phyloP scores from a whole-genome alignment of 2,113 vertebrate species.

The Xenopus borealis region DNA sequence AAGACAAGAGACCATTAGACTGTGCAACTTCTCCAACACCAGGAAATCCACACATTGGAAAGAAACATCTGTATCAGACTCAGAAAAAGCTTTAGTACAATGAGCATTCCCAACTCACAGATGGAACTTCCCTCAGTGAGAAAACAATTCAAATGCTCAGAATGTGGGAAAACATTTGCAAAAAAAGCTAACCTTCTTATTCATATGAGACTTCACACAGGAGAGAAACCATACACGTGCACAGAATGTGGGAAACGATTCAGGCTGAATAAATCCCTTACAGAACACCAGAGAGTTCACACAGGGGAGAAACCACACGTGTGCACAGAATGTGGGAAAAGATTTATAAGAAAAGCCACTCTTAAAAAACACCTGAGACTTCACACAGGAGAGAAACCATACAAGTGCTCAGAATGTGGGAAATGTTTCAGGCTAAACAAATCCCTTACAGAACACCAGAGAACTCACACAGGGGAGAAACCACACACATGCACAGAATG shows the following conservation, averaged over 20 bases:
- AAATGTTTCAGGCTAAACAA: too few species aligned
- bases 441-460: conserved; percentile 60
- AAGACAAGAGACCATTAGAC: too few species aligned
- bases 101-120: too few species aligned
- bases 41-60: too few species aligned
- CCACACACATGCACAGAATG: not conserved
- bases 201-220: conserved; percentile 50
- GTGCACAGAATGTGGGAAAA: conserved; percentile 35
- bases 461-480: conserved; percentile 28
- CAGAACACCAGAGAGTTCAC: not conserved
- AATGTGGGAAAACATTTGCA: conserved; percentile 29
- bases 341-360: conserved; percentile 61
- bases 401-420: conserved; percentile 7
- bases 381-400: conserved; percentile 42
- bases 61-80: too few species aligned
- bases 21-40: too few species aligned
- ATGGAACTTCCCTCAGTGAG: not conserved
- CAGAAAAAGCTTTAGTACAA: too few species aligned
- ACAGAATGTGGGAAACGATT: conserved; percentile 48
- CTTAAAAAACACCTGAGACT: conserved; percentile 60
- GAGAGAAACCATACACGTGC: conserved; percentile 58
- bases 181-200: conserved; percentile 13
- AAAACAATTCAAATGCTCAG: conserved; percentile 52
- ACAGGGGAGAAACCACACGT: conserved; percentile 48
- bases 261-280: conserved; percentile 35